Percentiles rank a stretch among this genome's conserved stretches.
These are phyloP conservation scores for Eupeodes luniger DNA, from an alignment of 2,888 invertebrate species.

Conservation along the genomic window DNA sequence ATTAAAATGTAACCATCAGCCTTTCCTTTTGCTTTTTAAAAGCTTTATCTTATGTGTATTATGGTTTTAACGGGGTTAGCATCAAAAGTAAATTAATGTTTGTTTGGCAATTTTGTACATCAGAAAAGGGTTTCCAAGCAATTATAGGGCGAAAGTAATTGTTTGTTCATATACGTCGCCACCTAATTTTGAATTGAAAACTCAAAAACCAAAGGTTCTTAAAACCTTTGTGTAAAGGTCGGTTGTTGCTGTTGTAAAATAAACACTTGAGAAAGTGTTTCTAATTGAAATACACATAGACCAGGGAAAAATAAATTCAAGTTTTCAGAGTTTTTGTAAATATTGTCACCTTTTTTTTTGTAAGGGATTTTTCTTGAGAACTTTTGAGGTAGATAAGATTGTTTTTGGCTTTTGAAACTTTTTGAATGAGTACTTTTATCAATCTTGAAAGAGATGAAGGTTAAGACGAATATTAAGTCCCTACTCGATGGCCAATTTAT, in stretches of 20 bases:
- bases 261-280: background rate
- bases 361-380: too few species aligned
- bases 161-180: background rate
- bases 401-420: too few species aligned
- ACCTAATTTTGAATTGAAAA: background rate
- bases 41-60: background rate
- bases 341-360: too few species aligned
- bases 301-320: background rate
- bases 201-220: background rate
- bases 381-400: too few species aligned
- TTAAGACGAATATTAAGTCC: too few species aligned
- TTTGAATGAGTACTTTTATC: too few species aligned
- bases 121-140: background rate
- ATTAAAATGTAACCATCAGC: background rate
- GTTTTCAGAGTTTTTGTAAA: too few species aligned
- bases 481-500: too few species aligned
- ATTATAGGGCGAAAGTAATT: conserved; percentile 1
- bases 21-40: background rate
- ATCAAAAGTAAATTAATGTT: background rate
- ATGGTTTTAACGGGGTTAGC: background rate
- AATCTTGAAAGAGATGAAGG: too few species aligned
- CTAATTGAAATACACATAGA: background rate
- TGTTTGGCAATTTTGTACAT: background rate
- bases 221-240: background rate
- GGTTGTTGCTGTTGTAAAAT: background rate